Evolutionary conservation across 1,140 invertebrate genomes (phyloP), one percentile per base, ranked within the genome.

Genomic region (Ridgeia piscesae): DNA sequence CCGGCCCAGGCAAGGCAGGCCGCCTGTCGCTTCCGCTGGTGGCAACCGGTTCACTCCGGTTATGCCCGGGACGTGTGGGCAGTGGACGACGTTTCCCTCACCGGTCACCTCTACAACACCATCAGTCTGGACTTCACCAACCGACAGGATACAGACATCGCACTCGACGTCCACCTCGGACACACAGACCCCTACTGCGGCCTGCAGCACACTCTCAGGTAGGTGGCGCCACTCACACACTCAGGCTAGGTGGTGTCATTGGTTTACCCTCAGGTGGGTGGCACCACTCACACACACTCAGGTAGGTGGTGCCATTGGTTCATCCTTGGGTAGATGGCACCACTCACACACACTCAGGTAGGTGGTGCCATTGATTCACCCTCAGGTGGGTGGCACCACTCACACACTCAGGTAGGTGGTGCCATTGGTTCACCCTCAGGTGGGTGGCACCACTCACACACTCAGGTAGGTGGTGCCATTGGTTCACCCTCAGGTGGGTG

Each of bases 41-140:
- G 95, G 94, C 96, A 96, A 93, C 95, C 96, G 0, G 92, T 94
- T 17, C 96, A 96, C 92, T 96, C 96, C 14, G 96, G 96, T 21
- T 93, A 93, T 42, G 95, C 94, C 27, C 94, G 94, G 88, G 96
- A 96, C 94, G 95, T 96, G 9, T 96, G 96, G 96, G 96, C 96
- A 4, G 77, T 96, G 4, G 96, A 96, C 93, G 96, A 96, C 91
- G 93, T 96, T 9, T 94, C 94, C 90, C 93, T 96, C 31, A 95
- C 94, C 6, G 94, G 93, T 33, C 94, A 91, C 92, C 94, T 96
- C 88, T 95, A 95, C 92, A 96, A 96, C 94, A 95, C 94, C 42
- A 94, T 96, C 34, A 94, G 94, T 91, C 91, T 96, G 1, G 94
- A 96, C 92, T 95, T 96, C 93, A 93, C 93, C 48, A 94, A 95